Evolutionary conservation across 2,113 vertebrate species (phyloP).

Genomic region (Phocoena phocoena): DNA sequence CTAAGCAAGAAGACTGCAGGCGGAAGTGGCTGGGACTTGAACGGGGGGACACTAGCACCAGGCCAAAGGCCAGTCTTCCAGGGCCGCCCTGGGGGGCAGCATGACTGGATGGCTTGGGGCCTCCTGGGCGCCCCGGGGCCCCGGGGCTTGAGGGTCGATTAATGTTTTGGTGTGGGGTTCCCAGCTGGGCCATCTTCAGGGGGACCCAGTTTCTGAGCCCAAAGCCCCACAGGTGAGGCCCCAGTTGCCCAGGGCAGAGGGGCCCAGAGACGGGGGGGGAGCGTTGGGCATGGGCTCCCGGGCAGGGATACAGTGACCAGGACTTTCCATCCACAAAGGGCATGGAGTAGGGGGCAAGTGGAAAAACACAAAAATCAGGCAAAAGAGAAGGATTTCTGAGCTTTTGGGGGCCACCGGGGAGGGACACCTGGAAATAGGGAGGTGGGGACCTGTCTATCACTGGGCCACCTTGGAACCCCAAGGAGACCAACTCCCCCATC

Average conservation of each 20-base stretch:
- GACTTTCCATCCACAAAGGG: not conserved
- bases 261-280: not conserved
- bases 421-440: not conserved
- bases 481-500: no score
- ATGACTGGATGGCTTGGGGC: not conserved
- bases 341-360: no score
- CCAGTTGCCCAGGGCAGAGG: not conserved
- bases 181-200: not conserved
- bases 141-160: accelerated
- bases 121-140: not conserved
- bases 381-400: not conserved
- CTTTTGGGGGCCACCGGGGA: not conserved
- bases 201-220: not conserved
- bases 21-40: not conserved
- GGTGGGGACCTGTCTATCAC: not conserved
- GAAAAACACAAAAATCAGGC: not conserved
- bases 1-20: not conserved
- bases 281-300: not conserved
- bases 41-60: no score
- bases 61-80: not conserved
- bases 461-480: not conserved
- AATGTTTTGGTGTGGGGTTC: accelerated
- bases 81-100: accelerated
- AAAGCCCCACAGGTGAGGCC: not conserved
- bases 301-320: not conserved